These are phyloP conservation scores for Gymnobelideus leadbeateri DNA, from an alignment of 2,113 vertebrate genomes.

Conservation along the genomic window DNA sequence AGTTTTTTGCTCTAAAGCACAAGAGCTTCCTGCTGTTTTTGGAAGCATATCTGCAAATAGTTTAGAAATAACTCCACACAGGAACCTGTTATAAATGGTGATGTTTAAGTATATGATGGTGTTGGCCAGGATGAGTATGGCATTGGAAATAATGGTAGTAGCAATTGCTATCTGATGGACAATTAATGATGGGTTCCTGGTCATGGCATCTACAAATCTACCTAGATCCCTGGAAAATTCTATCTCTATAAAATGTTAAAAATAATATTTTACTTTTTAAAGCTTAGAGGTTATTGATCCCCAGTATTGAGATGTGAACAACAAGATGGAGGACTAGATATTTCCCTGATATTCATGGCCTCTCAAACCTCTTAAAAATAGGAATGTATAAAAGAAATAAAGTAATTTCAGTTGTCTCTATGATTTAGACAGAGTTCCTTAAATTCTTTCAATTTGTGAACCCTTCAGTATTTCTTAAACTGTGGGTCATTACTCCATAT, in stretches of 20 bases:
- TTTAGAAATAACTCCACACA: no score
- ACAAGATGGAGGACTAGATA: background rate
- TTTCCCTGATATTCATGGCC: background rate
- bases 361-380: background rate
- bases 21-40: no score
- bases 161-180: background rate
- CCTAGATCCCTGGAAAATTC: background rate
- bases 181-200: background rate
- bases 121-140: background rate
- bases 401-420: background rate
- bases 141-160: background rate
- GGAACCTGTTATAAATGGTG: no score
- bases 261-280: background rate
- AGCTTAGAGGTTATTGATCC: background rate
- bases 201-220: background rate
- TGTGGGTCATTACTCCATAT: no score
- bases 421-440: background rate
- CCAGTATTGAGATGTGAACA: background rate
- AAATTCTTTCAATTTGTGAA: no score
- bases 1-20: background rate
- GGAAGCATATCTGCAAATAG: no score
- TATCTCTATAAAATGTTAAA: background rate
- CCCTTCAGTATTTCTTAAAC: no score
- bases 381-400: background rate
- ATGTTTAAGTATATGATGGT: background rate